Evolutionary conservation across 30 jellyfish, hydroid and myxozoan species (phyloP).

Genomic region (Clytia hemisphaerica): DNA sequence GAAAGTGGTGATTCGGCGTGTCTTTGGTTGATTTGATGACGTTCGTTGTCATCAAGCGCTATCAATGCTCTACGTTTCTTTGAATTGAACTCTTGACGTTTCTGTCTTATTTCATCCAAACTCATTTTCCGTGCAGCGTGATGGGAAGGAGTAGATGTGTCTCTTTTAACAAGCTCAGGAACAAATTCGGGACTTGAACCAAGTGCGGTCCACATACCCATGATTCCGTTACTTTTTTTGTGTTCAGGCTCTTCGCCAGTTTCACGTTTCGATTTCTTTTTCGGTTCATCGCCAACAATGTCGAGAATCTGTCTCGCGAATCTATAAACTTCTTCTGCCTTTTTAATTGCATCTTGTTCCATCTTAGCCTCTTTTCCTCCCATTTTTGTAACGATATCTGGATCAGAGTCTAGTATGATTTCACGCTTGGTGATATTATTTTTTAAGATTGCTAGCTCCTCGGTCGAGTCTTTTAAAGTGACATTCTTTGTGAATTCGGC

Average conservation of each 20-base stretch:
- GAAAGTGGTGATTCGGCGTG: conserved; percentile 10
- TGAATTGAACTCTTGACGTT: not conserved
- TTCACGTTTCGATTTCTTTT: not conserved
- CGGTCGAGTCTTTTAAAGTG: no score
- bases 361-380: conserved; percentile 44
- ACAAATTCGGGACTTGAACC: conserved; percentile 90
- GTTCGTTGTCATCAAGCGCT: not conserved
- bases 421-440: no score
- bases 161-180: conserved; percentile 23
- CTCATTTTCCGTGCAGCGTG: conserved; percentile 1
- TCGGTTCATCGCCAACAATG: not conserved
- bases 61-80: not conserved
- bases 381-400: conserved; percentile 64
- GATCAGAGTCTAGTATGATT: conserved; percentile 51
- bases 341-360: conserved; percentile 13
- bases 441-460: no score
- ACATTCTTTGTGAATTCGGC: no score
- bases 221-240: conserved; percentile 41
- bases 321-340: conserved; percentile 10
- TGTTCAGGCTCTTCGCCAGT: no score
- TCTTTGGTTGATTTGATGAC: conserved; percentile 4
- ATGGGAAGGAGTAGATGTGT: no score
- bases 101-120: not conserved
- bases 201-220: conserved; percentile 90
- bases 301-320: not conserved